Percentiles rank a stretch among this genome's conserved stretches.
Conservation (phyloP, 2,888 invertebrate species). For the Drosophila borealis region DNA sequence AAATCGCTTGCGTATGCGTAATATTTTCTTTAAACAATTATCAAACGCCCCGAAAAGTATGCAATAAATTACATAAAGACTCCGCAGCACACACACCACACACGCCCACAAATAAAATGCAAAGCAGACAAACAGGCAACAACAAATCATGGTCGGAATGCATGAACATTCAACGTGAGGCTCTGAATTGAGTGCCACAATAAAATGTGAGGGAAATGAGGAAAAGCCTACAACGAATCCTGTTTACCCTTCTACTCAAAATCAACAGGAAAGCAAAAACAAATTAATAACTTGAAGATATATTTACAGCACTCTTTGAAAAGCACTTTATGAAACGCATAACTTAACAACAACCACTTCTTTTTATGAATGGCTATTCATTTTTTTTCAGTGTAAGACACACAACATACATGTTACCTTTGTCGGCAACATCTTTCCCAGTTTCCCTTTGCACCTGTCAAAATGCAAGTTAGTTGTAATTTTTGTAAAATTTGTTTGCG, state of each 20-base stretch:
- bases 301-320: too few relatives aligned
- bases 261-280: too few relatives aligned
- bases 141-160: conserved; percentile 75
- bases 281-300: background rate
- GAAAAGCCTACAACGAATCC: conserved; percentile 31
- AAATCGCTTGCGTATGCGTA: conserved; percentile 72
- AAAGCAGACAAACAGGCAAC: conserved; percentile 37
- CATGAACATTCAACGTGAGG: conserved; percentile 33
- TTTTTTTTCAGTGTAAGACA: too few relatives aligned
- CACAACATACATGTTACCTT: too few relatives aligned
- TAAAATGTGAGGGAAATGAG: conserved; percentile 49
- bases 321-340: too few relatives aligned
- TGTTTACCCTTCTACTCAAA: conserved; percentile 32
- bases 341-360: too few relatives aligned
- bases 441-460: too few relatives aligned
- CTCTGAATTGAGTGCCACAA: conserved; percentile 62
- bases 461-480: too few relatives aligned
- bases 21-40: conserved; percentile 80
- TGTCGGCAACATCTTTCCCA: too few relatives aligned
- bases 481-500: too few relatives aligned
- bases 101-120: conserved; percentile 14
- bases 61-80: conserved; percentile 68
- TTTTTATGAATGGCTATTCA: too few relatives aligned
- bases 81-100: conserved; percentile 29
- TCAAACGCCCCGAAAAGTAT: conserved; percentile 72